phyloP scores from a whole-genome alignment of 2,888 invertebrate genomes.

The Proisotoma minuta region DNA sequence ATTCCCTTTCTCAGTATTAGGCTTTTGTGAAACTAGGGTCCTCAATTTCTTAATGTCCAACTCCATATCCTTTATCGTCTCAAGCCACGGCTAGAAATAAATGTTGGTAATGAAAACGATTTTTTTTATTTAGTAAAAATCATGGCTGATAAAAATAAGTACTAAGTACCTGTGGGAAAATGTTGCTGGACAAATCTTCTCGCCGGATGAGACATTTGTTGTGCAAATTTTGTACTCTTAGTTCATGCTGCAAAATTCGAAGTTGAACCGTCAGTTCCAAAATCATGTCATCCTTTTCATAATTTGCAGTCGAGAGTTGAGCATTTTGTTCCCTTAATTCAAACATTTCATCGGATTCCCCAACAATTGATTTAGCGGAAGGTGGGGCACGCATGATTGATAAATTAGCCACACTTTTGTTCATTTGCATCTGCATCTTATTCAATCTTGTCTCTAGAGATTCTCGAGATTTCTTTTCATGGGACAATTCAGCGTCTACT shows the following conservation, averaged over 20 bases:
- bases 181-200: not conserved
- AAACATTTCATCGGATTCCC: not conserved
- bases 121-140: no score
- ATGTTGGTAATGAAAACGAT: no score
- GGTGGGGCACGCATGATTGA: not conserved
- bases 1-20: no score
- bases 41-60: no score
- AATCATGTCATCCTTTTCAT: not conserved
- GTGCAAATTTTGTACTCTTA: not conserved
- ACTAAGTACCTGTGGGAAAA: no score
- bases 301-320: not conserved
- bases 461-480: conserved; percentile 7
- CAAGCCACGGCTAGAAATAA: no score
- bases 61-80: no score
- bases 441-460: not conserved
- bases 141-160: no score
- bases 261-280: not conserved
- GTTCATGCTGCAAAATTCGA: not conserved
- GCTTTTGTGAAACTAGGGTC: no score
- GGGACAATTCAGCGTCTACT: not conserved
- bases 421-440: not conserved
- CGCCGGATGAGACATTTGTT: not conserved
- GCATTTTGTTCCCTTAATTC: not conserved
- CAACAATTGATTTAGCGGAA: not conserved
- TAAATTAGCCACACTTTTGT: not conserved